These are phyloP conservation scores for Lucinisca nassula DNA, from an alignment of 2,888 invertebrate species.

Conservation along the genomic window DNA sequence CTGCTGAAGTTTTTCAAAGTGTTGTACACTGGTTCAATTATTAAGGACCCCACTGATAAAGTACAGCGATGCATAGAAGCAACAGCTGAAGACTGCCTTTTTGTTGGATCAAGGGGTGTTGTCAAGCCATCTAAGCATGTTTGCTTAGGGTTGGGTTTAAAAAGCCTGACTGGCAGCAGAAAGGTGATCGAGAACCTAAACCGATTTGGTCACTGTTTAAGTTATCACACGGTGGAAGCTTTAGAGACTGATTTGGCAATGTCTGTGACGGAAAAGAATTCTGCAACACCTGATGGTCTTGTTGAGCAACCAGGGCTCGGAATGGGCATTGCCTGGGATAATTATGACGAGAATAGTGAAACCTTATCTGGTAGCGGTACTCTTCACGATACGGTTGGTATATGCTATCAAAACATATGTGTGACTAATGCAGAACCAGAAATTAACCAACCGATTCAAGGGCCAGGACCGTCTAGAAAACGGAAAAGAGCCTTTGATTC, in stretches of 20 bases:
- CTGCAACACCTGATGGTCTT: slow-evolving; percentile 51
- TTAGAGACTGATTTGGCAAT: slow-evolving; percentile 53
- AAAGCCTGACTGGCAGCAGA: slow-evolving; percentile 48
- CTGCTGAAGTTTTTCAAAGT: background rate
- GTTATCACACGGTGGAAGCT: slow-evolving; percentile 33
- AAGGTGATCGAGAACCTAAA: slow-evolving; percentile 51
- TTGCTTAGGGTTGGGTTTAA: slow-evolving; percentile 48
- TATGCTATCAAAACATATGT: slow-evolving; percentile 53
- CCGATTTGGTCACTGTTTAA: slow-evolving; percentile 43
- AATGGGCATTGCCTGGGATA: slow-evolving; percentile 59
- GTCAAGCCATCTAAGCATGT: slow-evolving; percentile 50
- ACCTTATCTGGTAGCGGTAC: slow-evolving; percentile 60
- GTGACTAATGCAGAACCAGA: background rate
- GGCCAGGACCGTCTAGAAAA: background rate
- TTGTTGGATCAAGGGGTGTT: background rate
- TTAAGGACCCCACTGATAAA: background rate
- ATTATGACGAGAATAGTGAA: slow-evolving; percentile 61
- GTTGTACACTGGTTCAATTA: slow-evolving; percentile 16
- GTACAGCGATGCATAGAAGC: slow-evolving; percentile 10
- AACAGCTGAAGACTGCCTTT: background rate
- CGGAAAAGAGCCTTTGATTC: background rate
- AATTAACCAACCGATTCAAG: background rate
- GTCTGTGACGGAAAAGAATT: background rate
- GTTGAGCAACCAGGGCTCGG: slow-evolving; percentile 7
- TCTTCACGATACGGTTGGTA: slow-evolving; percentile 62